Percentiles rank a stretch among this genome's conserved stretches.
These are phyloP conservation scores for Brienomyrus brachyistius DNA, from an alignment of 2,113 vertebrate genomes.

Conservation along the genomic window DNA sequence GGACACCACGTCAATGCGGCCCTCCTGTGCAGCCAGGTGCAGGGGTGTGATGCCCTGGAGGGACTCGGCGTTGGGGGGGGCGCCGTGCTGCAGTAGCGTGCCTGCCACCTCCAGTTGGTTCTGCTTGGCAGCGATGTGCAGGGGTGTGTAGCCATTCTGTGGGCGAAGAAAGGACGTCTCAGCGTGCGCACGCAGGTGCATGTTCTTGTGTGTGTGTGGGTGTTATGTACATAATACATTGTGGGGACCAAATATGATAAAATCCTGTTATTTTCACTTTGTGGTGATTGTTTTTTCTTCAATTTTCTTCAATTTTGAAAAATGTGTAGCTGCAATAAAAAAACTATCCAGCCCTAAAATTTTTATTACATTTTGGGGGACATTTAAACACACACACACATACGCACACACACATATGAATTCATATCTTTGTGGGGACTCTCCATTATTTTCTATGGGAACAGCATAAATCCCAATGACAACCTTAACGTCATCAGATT, in stretches of 20 bases:
- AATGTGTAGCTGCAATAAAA: no score
- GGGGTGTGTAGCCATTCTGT: constrained; percentile 89
- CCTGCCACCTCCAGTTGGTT: constrained; percentile 88
- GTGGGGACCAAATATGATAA: not conserved
- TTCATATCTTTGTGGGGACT: no score
- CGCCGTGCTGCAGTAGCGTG: constrained; percentile 82
- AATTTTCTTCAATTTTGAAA: no score
- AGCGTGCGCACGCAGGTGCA: not conserved
- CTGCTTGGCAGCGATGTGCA: constrained; percentile 93
- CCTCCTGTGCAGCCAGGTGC: constrained; percentile 90
- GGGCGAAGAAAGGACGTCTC: not conserved
- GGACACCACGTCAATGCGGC: constrained; percentile 77
- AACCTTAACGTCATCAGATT: no score
- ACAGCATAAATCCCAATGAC: no score
- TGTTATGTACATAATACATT: not conserved
- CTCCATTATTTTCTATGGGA: no score
- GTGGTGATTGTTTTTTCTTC: no score
- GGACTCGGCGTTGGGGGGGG: constrained; percentile 77
- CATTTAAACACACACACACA: no score
- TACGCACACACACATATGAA: no score
- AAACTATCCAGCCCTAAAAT: no score
- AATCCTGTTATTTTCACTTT: no score
- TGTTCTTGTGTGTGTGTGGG: constrained; percentile 13
- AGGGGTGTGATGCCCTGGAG: constrained; percentile 87
- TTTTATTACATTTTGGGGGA: no score